These are phyloP conservation scores for Oscarella lobularis DNA, from an alignment of 37 sponge, comb jelly and placozoan genomes.

Conservation along the genomic window DNA sequence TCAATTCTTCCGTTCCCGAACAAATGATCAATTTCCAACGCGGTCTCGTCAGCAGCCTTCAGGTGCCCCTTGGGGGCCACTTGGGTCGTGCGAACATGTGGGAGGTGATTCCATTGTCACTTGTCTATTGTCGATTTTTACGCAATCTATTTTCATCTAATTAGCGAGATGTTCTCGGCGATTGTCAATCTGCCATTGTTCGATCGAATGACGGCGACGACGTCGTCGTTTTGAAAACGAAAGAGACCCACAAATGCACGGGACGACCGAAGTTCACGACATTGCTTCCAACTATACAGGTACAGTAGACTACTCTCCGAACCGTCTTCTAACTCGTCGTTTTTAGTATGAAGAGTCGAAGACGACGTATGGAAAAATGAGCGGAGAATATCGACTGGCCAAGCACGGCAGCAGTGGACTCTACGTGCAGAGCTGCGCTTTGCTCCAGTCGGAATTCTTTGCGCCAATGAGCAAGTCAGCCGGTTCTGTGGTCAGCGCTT, in stretches of 20 bases:
- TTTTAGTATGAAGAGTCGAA: neutral
- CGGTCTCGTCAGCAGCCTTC: neutral
- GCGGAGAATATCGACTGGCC: neutral
- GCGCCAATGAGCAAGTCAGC: neutral
- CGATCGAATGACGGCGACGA: neutral
- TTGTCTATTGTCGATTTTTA: no score
- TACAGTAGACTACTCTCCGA: no score
- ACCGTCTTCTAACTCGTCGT: neutral
- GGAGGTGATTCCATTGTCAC: no score
- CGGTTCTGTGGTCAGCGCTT: no score
- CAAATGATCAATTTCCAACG: neutral
- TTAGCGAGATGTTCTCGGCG: neutral
- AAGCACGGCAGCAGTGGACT: neutral
- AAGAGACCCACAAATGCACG: neutral
- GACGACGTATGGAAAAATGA: neutral
- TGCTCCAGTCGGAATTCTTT: neutral
- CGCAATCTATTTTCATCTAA: no score
- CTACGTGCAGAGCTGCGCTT: no score
- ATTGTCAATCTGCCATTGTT: neutral
- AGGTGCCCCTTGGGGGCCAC: no score
- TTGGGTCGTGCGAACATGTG: no score
- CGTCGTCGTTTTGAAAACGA: neutral
- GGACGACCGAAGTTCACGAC: neutral
- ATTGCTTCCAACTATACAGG: neutral
- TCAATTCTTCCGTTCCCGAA: neutral